Conservation (phyloP, 2,797 vertebrate genomes). For the Chrysolophus pictus region DNA sequence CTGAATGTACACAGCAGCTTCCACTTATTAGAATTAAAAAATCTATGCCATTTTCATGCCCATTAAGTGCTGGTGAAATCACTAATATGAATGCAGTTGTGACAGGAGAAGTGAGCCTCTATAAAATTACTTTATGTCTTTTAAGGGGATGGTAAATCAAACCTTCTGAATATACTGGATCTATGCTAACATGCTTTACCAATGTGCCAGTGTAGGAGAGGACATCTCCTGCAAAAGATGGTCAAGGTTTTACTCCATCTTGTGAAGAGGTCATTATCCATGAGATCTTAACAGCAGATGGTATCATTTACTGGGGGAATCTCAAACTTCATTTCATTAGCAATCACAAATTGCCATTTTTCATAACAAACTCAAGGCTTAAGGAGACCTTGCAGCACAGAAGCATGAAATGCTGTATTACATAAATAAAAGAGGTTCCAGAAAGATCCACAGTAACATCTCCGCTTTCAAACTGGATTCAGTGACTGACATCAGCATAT, state of each 20-base stretch:
- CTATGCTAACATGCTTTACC: not conserved
- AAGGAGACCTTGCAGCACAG: not conserved
- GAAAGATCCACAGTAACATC: not conserved
- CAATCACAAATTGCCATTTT: not conserved
- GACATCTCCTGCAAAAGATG: not conserved
- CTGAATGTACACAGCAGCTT: not conserved
- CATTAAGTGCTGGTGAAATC: not conserved
- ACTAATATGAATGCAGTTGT: not conserved
- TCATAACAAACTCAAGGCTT: not conserved
- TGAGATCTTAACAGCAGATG: not conserved
- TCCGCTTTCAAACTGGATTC: not conserved
- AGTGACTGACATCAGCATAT: not conserved
- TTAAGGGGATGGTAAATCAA: not conserved
- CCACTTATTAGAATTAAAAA: not conserved
- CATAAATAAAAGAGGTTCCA: not conserved
- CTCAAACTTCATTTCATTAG: not conserved
- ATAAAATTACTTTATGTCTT: not conserved
- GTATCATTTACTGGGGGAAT: not conserved
- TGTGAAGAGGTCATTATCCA: not conserved
- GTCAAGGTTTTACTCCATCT: not conserved
- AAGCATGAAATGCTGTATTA: not conserved
- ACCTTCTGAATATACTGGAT: not conserved
- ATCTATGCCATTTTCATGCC: not conserved
- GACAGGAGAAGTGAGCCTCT: not conserved
- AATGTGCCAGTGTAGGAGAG: not conserved